Conservation (phyloP, 1,140 invertebrate genomes). For the Druon quercuslanigerum region DNA sequence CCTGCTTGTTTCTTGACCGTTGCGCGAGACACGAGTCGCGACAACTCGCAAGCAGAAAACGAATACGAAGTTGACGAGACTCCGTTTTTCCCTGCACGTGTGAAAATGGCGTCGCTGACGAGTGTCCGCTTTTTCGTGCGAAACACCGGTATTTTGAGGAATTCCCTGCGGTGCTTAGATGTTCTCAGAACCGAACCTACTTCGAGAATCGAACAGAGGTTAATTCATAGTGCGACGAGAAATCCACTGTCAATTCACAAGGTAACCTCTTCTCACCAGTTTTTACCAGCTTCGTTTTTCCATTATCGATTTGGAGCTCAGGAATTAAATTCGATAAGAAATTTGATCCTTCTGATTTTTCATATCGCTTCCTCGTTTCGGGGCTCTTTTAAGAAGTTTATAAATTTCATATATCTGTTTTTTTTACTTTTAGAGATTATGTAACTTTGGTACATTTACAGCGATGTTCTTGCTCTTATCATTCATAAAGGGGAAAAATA, state of each 20-base stretch:
- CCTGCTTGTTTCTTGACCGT: no score
- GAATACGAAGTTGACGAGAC: not conserved
- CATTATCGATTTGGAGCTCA: not conserved
- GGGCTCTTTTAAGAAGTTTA: no score
- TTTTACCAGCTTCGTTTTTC: not conserved
- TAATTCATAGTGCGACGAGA: slow-evolving; percentile 41
- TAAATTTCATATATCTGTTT: no score
- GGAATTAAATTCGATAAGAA: no score
- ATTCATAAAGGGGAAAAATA: no score
- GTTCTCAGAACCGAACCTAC: slow-evolving; percentile 19
- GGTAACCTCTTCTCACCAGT: slow-evolving; percentile 51
- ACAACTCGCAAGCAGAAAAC: not conserved
- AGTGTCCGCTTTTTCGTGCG: slow-evolving; percentile 55
- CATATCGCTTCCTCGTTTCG: no score
- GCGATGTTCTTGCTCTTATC: no score
- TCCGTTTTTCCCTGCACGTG: slow-evolving; percentile 16
- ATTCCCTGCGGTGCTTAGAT: slow-evolving; percentile 40
- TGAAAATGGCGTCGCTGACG: slow-evolving; percentile 63
- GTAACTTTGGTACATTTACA: no score
- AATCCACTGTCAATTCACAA: slow-evolving; percentile 38
- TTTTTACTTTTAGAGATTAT: no score
- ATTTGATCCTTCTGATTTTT: no score
- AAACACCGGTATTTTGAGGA: slow-evolving; percentile 55
- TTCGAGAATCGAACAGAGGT: slow-evolving; percentile 38
- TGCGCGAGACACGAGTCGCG: no score